These are phyloP conservation scores for Oedothorax gibbosus DNA, from an alignment of 1,140 invertebrate genomes.

Conservation along the genomic window DNA sequence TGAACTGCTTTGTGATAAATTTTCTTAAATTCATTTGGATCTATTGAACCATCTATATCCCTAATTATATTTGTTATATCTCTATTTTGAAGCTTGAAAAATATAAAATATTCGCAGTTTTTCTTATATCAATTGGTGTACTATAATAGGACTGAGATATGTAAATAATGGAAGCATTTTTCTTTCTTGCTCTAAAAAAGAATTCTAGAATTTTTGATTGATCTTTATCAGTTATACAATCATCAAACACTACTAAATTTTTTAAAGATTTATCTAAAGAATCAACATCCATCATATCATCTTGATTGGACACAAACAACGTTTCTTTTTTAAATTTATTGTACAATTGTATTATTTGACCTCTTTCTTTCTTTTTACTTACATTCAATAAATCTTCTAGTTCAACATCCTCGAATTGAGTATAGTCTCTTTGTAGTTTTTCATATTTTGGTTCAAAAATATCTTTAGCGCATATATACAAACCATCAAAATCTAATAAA, in stretches of 20 bases:
- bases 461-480: too few species aligned
- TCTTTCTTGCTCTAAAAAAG: slow-evolving; percentile 9
- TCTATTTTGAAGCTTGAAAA: background rate
- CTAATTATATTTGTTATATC: slow-evolving; percentile 28
- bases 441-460: too few species aligned
- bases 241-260: background rate
- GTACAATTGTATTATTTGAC: too few species aligned
- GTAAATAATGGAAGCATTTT: slow-evolving; percentile 32
- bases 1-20: slow-evolving; percentile 27
- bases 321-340: too few species aligned
- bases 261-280: slow-evolving; percentile 15
- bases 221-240: slow-evolving; percentile 4
- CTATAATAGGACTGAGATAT: slow-evolving; percentile 39
- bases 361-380: too few species aligned
- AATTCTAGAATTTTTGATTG: slow-evolving; percentile 11
- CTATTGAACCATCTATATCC: slow-evolving; percentile 1
- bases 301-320: too few species aligned
- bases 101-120: slow-evolving; percentile 15
- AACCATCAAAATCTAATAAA: too few species aligned
- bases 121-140: slow-evolving; percentile 7
- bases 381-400: too few species aligned
- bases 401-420: too few species aligned
- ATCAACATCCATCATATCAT: too few species aligned
- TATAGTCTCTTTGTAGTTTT: too few species aligned
- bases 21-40: background rate